Evolutionary conservation across 2,797 vertebrate species (phyloP).

Genomic region (Sciaenops ocellatus): DNA sequence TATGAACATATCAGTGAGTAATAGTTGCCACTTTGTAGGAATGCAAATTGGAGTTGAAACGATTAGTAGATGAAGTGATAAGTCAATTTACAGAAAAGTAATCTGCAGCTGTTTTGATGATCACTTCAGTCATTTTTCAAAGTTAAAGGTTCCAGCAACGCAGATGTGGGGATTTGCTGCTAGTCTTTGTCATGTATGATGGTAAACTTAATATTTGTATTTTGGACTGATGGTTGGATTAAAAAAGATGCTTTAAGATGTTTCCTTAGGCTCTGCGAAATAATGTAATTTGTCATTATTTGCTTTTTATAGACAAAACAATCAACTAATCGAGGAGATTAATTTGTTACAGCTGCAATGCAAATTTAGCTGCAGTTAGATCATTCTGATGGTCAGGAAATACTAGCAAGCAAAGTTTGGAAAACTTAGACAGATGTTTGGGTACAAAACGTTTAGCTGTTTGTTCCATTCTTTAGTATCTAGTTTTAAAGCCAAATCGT

Average conservation of each 20-base stretch:
- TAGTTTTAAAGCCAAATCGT: too few relatives aligned
- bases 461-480: too few relatives aligned
- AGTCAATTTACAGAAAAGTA: too few relatives aligned
- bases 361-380: background rate
- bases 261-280: background rate
- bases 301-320: background rate
- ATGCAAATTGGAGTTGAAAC: background rate
- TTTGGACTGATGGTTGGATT: background rate
- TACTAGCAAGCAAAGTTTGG: background rate
- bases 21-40: background rate
- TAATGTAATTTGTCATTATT: background rate
- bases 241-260: background rate
- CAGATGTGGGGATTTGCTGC: too few relatives aligned
- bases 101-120: too few relatives aligned
- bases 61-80: too few relatives aligned
- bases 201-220: background rate
- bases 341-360: background rate
- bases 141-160: too few relatives aligned
- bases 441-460: background rate
- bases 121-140: too few relatives aligned
- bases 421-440: background rate
- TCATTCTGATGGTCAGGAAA: background rate
- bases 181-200: too few relatives aligned
- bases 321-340: too few relatives aligned
- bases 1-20: background rate